Evolutionary conservation across 92 coral and sea anemone species (phyloP).

Genomic region (Scolanthus callimorphus): DNA sequence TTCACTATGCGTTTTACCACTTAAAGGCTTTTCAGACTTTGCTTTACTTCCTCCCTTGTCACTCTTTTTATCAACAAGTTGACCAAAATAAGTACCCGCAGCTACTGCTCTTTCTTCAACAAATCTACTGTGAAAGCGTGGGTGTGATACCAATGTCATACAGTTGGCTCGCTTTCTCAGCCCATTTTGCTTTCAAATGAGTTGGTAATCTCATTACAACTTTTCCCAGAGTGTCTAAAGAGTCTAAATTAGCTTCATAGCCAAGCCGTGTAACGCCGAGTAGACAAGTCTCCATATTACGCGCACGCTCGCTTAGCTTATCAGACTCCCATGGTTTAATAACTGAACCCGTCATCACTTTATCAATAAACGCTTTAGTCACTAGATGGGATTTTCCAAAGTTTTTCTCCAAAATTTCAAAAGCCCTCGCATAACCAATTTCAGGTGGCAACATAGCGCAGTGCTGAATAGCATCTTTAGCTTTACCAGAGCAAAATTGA

Average conservation of each 20-base stretch:
- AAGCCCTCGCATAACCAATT: constrained; percentile 37
- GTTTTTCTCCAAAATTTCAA: constrained; percentile 23
- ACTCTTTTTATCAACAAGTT: constrained; percentile 15
- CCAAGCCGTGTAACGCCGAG: constrained; percentile 38
- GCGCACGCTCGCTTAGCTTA: constrained; percentile 23
- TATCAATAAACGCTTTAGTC: constrained; percentile 28
- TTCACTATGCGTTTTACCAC: too few relatives aligned
- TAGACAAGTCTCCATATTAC: constrained; percentile 43
- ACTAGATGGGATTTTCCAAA: constrained; percentile 36
- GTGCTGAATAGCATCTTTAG: constrained; percentile 32
- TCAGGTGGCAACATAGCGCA: constrained; percentile 37
- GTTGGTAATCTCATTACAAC: constrained; percentile 34
- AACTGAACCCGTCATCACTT: constrained; percentile 27
- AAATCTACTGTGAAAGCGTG: constrained; percentile 20
- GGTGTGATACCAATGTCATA: constrained; percentile 7
- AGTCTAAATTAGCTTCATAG: constrained; percentile 18
- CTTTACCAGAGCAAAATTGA: constrained; percentile 28
- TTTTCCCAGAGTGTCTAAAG: constrained; percentile 13
- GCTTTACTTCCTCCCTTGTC: too few relatives aligned
- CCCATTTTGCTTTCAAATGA: constrained; percentile 40
- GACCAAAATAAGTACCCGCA: constrained; percentile 32
- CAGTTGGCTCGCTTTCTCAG: constrained; percentile 40
- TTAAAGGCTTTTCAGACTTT: too few relatives aligned
- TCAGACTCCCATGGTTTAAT: constrained; percentile 13
- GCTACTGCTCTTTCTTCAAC: constrained; percentile 31